Percentiles rank a stretch among this genome's conserved stretches.
phyloP scores from a whole-genome alignment of 2,113 vertebrate species.

The Seriola aureovittata region DNA sequence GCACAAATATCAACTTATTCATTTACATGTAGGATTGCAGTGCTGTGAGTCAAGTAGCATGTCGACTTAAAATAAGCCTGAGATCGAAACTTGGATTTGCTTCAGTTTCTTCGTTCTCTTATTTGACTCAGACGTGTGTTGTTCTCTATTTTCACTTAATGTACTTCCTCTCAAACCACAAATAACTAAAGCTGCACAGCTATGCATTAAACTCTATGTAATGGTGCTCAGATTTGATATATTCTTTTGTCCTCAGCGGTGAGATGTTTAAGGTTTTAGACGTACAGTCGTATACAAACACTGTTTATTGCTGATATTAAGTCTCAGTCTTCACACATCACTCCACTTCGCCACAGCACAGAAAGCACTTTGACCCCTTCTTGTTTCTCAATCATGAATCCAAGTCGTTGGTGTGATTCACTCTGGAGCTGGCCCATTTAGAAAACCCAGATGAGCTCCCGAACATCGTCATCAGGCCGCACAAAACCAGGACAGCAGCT shows the following conservation, averaged over 20 bases:
- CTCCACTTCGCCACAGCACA: background rate
- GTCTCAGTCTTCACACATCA: background rate
- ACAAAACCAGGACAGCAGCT: constrained; percentile 73
- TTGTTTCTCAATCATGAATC: constrained; percentile 8
- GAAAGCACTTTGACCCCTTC: background rate
- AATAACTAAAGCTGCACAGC: background rate
- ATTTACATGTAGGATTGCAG: background rate
- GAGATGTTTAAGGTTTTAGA: too few relatives aligned
- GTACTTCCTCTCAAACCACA: background rate
- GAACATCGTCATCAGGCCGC: constrained; percentile 17
- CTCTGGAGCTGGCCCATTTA: constrained; percentile 74
- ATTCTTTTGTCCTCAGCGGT: background rate
- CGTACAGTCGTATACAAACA: too few relatives aligned
- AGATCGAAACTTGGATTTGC: background rate
- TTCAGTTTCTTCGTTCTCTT: background rate
- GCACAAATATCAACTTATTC: background rate
- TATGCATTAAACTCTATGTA: background rate
- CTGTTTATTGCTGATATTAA: background rate
- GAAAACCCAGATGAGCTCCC: constrained; percentile 64
- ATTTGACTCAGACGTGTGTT: background rate
- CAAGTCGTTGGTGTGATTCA: constrained; percentile 23
- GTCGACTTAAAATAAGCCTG: background rate
- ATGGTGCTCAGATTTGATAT: background rate
- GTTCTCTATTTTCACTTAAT: background rate
- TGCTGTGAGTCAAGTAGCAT: background rate